A percentile compares a stretch with the other conserved stretches of the same genome.
Evolutionary conservation across 1,140 invertebrate species (phyloP).

Genomic region (Drosophila nebulosa): DNA sequence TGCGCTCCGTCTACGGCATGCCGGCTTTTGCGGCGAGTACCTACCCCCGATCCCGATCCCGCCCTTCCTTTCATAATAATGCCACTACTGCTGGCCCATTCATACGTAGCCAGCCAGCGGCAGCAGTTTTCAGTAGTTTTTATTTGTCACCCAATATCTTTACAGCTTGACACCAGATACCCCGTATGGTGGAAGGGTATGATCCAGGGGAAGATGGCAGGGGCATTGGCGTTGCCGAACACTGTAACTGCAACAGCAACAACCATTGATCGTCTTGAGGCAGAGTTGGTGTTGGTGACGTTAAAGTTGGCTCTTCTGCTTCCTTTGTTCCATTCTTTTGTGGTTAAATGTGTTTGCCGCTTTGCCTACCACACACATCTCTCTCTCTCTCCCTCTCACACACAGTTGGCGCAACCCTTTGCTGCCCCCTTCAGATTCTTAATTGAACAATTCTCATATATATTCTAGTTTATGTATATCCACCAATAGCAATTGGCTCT

Average conservation of each 20-base stretch:
- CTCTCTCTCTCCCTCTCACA: constrained; percentile 20
- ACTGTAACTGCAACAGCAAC: constrained; percentile 16
- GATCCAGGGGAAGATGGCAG: background rate
- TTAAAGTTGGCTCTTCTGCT: constrained; percentile 53
- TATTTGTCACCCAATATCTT: constrained; percentile 80
- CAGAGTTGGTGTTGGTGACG: background rate
- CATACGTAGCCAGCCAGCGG: constrained; percentile 57
- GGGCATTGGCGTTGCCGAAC: background rate
- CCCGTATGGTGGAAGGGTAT: background rate
- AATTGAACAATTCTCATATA: constrained; percentile 34
- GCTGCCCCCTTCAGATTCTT: constrained; percentile 28
- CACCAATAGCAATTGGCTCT: constrained; percentile 53
- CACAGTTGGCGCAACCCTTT: constrained; percentile 19
- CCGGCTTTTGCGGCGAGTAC: constrained; percentile 69
- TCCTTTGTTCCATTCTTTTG: constrained; percentile 74
- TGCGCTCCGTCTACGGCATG: constrained; percentile 56
- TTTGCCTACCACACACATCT: constrained; percentile 35
- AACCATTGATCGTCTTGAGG: constrained; percentile 68
- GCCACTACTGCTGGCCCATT: constrained; percentile 49
- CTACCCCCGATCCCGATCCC: constrained; percentile 41
- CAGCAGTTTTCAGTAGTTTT: constrained; percentile 80
- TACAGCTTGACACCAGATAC: constrained; percentile 76
- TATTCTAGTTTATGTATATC: constrained; percentile 46
- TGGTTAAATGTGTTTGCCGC: constrained; percentile 66
- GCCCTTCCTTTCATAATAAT: background rate